These are phyloP conservation scores for Pyrgilauda ruficollis DNA, from an alignment of 2,113 vertebrate species.

Conservation along the genomic window DNA sequence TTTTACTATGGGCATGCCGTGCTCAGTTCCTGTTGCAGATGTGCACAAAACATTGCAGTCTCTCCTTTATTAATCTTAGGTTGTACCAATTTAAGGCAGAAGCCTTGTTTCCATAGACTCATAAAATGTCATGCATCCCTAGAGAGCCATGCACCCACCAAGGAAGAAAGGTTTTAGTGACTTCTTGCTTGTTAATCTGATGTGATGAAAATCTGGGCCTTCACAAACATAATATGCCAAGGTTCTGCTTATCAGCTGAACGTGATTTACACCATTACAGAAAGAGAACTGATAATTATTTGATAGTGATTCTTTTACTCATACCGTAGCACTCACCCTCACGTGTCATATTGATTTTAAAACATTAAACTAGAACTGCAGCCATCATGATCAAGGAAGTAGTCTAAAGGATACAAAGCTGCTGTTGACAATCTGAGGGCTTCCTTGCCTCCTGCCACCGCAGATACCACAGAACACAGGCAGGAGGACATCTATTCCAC, in stretches of 20 bases:
- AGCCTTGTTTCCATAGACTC: neutral
- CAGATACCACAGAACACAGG: neutral
- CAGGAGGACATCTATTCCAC: neutral
- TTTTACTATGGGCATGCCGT: fast-evolving
- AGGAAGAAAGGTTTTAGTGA: neutral
- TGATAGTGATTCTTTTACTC: neutral
- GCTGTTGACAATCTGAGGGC: neutral
- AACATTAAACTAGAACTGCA: neutral
- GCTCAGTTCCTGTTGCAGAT: neutral
- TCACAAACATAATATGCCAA: neutral
- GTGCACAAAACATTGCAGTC: neutral
- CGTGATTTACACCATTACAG: neutral
- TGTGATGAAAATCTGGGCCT: neutral
- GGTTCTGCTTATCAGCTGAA: neutral
- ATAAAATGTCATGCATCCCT: neutral
- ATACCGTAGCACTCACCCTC: fast-evolving
- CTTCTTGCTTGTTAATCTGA: neutral
- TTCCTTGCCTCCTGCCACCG: neutral
- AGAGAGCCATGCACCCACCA: neutral
- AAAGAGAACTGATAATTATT: neutral
- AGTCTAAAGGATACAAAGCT: neutral
- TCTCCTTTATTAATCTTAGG: neutral
- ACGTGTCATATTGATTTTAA: neutral
- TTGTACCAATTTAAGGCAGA: neutral
- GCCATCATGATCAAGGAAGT: neutral